phyloP scores from a whole-genome alignment of 2,797 vertebrate genomes.

The Argya squamiceps region DNA sequence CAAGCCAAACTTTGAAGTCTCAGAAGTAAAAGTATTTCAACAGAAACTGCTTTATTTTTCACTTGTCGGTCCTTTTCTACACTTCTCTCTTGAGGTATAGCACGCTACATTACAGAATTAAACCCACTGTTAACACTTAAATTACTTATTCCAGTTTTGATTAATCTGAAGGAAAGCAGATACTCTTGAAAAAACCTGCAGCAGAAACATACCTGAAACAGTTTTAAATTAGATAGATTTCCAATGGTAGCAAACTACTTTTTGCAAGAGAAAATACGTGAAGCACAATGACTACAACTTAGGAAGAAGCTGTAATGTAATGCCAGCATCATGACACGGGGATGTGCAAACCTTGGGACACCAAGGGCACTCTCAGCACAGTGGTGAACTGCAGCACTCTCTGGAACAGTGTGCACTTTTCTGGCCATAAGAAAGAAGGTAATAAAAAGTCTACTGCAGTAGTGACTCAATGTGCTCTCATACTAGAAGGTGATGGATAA shows the following conservation, averaged over 20 bases:
- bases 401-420: background rate
- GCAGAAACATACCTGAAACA: background rate
- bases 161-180: background rate
- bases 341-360: background rate
- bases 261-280: background rate
- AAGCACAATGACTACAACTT: background rate
- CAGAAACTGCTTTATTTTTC: background rate
- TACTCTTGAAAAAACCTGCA: background rate
- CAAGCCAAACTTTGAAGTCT: background rate
- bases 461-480: background rate
- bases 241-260: background rate
- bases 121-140: background rate
- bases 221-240: background rate
- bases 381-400: background rate
- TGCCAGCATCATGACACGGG: fast-evolving
- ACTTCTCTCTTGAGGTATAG: background rate
- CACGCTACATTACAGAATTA: background rate
- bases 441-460: background rate
- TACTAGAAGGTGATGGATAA: background rate
- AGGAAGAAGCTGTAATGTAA: background rate
- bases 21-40: background rate
- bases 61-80: background rate
- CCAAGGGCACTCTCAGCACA: background rate
- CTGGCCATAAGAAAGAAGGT: background rate
- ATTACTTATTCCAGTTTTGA: background rate